phyloP scores from a whole-genome alignment of 2,797 vertebrate species.

The Cheirogaleus major region DNA sequence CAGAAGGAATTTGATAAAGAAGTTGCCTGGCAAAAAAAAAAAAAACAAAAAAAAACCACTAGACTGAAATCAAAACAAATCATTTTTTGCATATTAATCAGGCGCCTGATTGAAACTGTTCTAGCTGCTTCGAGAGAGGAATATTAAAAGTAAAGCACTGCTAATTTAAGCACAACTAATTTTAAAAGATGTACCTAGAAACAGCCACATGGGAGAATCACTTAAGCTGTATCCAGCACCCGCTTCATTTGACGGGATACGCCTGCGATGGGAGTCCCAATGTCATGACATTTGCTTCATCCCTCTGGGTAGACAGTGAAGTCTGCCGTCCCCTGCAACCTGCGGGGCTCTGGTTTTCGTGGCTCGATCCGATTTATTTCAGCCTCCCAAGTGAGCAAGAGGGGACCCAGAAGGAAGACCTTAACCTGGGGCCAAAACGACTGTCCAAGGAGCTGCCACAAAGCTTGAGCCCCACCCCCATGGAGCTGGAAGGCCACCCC shows the following conservation, averaged over 20 bases:
- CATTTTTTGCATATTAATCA: constrained; percentile 85
- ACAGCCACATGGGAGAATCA: constrained; percentile 42
- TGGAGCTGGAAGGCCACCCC: neutral
- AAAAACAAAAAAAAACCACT: constrained; percentile 11
- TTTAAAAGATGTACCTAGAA: constrained; percentile 81
- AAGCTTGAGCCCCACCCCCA: neutral
- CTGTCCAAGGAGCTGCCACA: neutral
- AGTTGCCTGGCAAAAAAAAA: neutral
- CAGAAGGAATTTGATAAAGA: constrained; percentile 72
- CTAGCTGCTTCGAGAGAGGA: constrained; percentile 77
- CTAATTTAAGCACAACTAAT: constrained; percentile 86
- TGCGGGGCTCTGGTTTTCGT: neutral
- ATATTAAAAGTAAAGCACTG: constrained; percentile 83
- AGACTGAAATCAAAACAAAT: constrained; percentile 84
- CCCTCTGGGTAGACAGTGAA: neutral
- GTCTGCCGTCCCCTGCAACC: neutral
- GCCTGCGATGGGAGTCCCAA: neutral
- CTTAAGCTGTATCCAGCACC: neutral
- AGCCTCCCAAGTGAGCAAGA: neutral
- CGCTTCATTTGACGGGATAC: neutral
- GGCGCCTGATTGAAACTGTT: constrained; percentile 83
- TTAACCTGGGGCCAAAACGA: neutral
- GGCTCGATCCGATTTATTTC: neutral
- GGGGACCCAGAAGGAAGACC: neutral
- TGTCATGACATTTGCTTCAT: neutral